Percentiles rank a stretch among this genome's conserved stretches.
phyloP scores from a whole-genome alignment of 2,113 vertebrate species.

The Forbesichthys agassizii region DNA sequence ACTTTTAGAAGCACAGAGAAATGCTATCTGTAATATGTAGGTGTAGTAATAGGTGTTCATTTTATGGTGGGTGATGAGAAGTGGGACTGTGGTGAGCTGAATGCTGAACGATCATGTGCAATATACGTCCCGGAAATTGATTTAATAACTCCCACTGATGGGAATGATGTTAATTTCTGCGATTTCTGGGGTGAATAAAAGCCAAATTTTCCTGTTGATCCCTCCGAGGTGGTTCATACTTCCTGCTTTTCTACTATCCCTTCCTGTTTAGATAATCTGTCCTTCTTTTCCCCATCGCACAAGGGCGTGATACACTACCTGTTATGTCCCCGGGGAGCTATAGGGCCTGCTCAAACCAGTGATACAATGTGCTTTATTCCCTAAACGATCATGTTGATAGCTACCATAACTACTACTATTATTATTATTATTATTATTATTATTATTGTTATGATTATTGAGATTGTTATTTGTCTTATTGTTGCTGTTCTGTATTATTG shows the following conservation, averaged over 20 bases:
- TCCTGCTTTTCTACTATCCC: conserved; percentile 56
- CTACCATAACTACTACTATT: conserved; percentile 64
- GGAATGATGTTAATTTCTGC: conserved; percentile 73
- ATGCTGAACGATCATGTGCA: conserved; percentile 48
- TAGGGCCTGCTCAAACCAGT: conserved; percentile 37
- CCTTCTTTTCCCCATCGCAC: conserved; percentile 49
- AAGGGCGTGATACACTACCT: conserved; percentile 54
- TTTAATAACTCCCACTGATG: conserved; percentile 44
- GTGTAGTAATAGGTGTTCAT: conserved; percentile 61
- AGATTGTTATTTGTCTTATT: conserved; percentile 65
- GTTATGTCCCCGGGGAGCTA: conserved; percentile 46
- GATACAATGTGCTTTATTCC: conserved; percentile 59
- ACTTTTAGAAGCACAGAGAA: too few relatives aligned
- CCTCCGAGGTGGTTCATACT: conserved; percentile 58
- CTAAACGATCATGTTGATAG: conserved; percentile 61
- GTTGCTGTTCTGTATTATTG: conserved; percentile 67
- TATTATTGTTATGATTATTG: conserved; percentile 66
- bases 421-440: conserved; percentile 65
- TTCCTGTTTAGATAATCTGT: conserved; percentile 53
- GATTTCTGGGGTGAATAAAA: conserved; percentile 72
- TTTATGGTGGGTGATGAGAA: conserved; percentile 43
- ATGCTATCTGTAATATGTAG: conserved; percentile 6
- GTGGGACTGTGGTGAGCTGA: conserved; percentile 31
- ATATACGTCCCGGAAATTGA: conserved; percentile 62
- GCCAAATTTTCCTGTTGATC: conserved; percentile 67